Conservation (phyloP, 2,888 invertebrate genomes). For the Coenonympha glycerion region DNA sequence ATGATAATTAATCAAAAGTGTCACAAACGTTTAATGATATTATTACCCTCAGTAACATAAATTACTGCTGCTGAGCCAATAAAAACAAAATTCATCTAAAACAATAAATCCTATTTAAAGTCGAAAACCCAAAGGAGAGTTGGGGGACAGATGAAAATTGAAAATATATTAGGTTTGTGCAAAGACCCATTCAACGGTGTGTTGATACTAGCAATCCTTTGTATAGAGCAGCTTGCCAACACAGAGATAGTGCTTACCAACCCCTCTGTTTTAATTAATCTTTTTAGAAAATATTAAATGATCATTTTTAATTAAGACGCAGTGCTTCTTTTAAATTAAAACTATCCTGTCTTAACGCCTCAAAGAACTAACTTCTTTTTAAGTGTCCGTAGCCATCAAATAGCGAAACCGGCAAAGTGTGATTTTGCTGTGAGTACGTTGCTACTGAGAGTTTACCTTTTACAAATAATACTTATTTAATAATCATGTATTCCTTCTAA, state of each 20-base stretch:
- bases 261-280: slow-evolving; percentile 7
- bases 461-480: too few species aligned
- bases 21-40: neutral
- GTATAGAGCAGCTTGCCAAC: slow-evolving; percentile 58
- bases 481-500: too few species aligned
- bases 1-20: too few species aligned
- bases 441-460: too few species aligned
- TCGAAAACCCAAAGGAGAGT: slow-evolving; percentile 47
- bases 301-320: slow-evolving; percentile 1
- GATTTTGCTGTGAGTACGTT: too few species aligned
- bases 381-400: too few species aligned
- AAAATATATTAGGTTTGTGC: slow-evolving; percentile 67
- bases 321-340: neutral
- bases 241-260: slow-evolving; percentile 49
- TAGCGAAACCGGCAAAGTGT: too few species aligned
- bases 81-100: slow-evolving; percentile 20
- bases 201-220: slow-evolving; percentile 51
- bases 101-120: slow-evolving; percentile 58
- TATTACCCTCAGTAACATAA: neutral
- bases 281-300: neutral
- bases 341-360: neutral
- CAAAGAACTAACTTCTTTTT: too few species aligned
- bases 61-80: slow-evolving; percentile 14
- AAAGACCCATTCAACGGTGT: slow-evolving; percentile 39
- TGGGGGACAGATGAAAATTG: slow-evolving; percentile 57